These are phyloP conservation scores for Jordanella pulchra DNA, from an alignment of 2,797 vertebrate species.

Conservation along the genomic window DNA sequence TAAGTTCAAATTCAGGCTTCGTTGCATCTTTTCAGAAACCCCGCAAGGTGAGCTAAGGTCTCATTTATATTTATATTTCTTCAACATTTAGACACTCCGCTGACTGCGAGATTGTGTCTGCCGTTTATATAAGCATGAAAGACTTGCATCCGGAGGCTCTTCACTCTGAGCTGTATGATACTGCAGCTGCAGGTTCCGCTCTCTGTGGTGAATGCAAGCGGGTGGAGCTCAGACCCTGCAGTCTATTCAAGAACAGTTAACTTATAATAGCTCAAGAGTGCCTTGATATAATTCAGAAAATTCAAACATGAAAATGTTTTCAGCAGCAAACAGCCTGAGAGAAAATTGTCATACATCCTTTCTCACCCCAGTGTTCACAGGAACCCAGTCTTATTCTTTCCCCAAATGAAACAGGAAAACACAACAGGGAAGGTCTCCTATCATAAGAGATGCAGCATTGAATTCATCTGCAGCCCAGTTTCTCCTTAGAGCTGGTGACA, in stretches of 20 bases:
- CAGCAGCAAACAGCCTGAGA: not conserved
- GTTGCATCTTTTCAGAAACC: slow-evolving; percentile 3
- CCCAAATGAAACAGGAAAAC: not conserved
- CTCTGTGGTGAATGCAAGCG: not conserved
- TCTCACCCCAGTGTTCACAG: slow-evolving; percentile 5
- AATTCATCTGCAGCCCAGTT: slow-evolving; percentile 16
- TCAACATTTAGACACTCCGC: slow-evolving; percentile 18
- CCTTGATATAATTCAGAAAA: slow-evolving; percentile 5
- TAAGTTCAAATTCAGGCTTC: slow-evolving; percentile 4
- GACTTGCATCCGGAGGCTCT: slow-evolving; percentile 8
- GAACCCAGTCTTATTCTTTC: not conserved
- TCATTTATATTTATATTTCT: slow-evolving; percentile 1
- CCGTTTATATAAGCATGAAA: slow-evolving; percentile 26
- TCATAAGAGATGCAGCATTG: slow-evolving; percentile 15
- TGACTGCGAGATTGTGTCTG: slow-evolving; percentile 14
- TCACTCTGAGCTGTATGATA: slow-evolving; percentile 3
- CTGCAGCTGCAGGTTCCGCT: slow-evolving; percentile 6
- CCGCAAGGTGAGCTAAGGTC: slow-evolving; percentile 12
- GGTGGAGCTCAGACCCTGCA: slow-evolving; percentile 15
- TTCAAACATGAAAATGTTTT: not conserved
- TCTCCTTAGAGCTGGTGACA: slow-evolving; percentile 54
- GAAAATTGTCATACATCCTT: slow-evolving; percentile 1
- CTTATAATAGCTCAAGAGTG: not conserved
- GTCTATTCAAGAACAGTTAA: not conserved
- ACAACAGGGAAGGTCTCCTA: slow-evolving; percentile 1